Base-by-base conservation (phyloP, 2,797 vertebrate genomes). In the Momotus momota region DNA sequence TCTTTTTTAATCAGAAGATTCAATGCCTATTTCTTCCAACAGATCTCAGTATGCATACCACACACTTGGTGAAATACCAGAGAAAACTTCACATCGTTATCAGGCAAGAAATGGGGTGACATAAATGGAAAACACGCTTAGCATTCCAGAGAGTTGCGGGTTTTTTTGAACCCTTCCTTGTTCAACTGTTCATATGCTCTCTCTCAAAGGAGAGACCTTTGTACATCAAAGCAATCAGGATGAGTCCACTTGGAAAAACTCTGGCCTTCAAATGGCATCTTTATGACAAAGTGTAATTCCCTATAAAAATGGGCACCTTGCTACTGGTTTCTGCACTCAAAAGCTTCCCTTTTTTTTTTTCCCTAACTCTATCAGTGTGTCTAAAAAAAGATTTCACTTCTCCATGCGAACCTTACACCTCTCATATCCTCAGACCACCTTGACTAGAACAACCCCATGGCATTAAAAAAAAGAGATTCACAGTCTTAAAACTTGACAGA, bases 401-500 rank as follows among this genome's bases (percentile, higher is more conserved):
- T 84, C 64, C 41, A 27, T 52, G 18, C 2, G 11, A 88, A 67
- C 6, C 0, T n/a, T 77, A 33, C 8, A 46, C 60, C 45, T 90
- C 46, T 94, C 48, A 7, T 75, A 81, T 52, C 73, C 70, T 88
- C 64, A 86, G 81, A 93, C 71, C 64, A 61, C 84, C 90, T 85
- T 88, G 86, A 81, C 51, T 60, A 57, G 81, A 86, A 73, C 33
- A 88, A 77, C 60, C 45, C 51, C 58, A 69, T 55, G 33, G 52
- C 88, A 94, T 79, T 91, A 78, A 81, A 92, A 52, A 31, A 46
- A 21, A 72, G 82, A 74, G 70, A 67, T 92, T 94, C 54, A 4
- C 70, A 85, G 77, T 43, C 93, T 95, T 96, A 81, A 86, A 97
- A 97, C 79, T 86, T 96, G 91, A 94, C 92, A 93, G 90, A 95